Evolutionary conservation across 2,888 invertebrate species (phyloP), one percentile per base, ranked within the genome.

Genomic region (Papilio gigon): DNA sequence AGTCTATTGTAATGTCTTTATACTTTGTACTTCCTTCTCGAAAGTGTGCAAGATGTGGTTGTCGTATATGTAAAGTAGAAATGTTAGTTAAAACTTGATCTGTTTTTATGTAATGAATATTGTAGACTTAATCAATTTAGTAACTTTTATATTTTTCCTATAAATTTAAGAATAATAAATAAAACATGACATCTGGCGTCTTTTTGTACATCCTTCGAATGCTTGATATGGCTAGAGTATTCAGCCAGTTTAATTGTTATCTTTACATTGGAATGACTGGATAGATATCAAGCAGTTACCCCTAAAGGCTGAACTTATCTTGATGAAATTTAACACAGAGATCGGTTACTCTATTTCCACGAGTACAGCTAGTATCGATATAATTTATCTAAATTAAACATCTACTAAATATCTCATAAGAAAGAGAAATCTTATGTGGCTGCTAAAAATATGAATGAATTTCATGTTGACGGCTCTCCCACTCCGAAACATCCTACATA

Each of bases 91-190:
- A 27, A 47, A 27, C 25, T 17, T 67, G 61, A 61, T 61, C 50
- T 67, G 61, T 42, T 47, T 33, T 37, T 40, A 27, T 61, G 50
- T 53, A n/a, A 50, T 61, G 20, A 58, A 53, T 40, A 40, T 47
- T 33, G 25, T 47, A 47, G 47, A 35, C 33, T 30, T 33, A 62
- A 63, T 33, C 17, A 50, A 8, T 42, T 20, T 62, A 33, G 62
- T 42, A 42, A 62, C 47, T 63, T 63, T 60, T 27, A 40, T 63
- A 63, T 50, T 30, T 62, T 58, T 67, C 66, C 66, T 66, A 66
- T 66, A 60, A 59, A 20, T 60, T 62, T 67, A 63, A 68, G 63
- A 33, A 30, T 14, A 68, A 58, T 68, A 63, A 63, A 63, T 44
- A 20, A 20, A 63, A 22, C 30, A 30, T 56, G 17, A n/a, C n/a